Evolutionary conservation across 1,140 invertebrate species (phyloP).

Genomic region (Fopius arisanus): DNA sequence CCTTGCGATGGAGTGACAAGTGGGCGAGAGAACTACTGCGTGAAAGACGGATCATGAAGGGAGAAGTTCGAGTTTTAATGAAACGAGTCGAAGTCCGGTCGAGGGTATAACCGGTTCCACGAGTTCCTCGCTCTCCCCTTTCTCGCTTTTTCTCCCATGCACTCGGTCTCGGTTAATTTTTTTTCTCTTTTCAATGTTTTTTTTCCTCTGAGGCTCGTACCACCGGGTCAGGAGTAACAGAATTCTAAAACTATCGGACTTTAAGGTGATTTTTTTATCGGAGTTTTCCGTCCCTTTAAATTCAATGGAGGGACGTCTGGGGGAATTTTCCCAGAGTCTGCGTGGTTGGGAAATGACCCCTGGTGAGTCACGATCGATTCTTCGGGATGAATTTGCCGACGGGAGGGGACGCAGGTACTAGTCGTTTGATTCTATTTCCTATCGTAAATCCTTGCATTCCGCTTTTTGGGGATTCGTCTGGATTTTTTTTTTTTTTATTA

Average conservation of each 20-base stretch:
- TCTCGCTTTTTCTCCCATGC: neutral
- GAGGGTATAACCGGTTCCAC: constrained; percentile 1
- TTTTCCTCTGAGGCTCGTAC: neutral
- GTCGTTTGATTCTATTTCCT: neutral
- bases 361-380: constrained; percentile 8
- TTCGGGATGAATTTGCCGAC: neutral
- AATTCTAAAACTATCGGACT: neutral
- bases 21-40: constrained; percentile 5
- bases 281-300: neutral
- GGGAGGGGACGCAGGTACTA: neutral
- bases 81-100: neutral
- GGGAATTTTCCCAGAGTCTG: constrained; percentile 4
- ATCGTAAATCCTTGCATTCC: neutral
- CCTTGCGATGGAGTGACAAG: neutral
- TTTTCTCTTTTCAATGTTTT: neutral
- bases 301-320: neutral
- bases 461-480: neutral
- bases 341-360: constrained; percentile 1
- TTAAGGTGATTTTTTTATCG: neutral
- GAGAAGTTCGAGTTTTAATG: constrained; percentile 1
- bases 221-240: constrained; percentile 7
- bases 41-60: neutral
- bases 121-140: neutral
- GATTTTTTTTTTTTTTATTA: no score
- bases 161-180: neutral